These are phyloP conservation scores for Lithobates sylvaticus DNA, from an alignment of 2,797 vertebrate species.

Conservation along the genomic window DNA sequence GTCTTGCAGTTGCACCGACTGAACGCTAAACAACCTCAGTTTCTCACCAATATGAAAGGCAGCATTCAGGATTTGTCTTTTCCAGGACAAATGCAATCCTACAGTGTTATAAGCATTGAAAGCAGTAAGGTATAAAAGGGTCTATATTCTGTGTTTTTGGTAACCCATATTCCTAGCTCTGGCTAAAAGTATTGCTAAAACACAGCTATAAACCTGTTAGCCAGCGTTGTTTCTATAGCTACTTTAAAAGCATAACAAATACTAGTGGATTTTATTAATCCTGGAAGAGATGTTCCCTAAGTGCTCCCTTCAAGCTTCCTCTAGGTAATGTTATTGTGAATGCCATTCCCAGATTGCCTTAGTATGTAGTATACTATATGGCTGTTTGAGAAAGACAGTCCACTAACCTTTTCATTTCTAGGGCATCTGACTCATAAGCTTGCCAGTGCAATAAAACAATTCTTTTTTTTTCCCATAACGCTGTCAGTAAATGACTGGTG, in stretches of 20 bases:
- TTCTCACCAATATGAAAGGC: no score
- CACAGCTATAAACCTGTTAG: not conserved
- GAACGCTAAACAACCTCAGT: no score
- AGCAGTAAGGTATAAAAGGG: not conserved
- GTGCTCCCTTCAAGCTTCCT: not conserved
- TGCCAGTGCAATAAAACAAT: not conserved
- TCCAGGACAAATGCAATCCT: no score
- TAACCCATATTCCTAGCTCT: not conserved
- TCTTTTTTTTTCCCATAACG: not conserved
- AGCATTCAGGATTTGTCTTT: no score
- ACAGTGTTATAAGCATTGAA: not conserved
- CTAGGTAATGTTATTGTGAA: not conserved
- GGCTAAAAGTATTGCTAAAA: not conserved
- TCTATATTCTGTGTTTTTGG: not conserved
- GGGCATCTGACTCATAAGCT: not conserved
- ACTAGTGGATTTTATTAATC: not conserved
- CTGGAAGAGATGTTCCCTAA: not conserved
- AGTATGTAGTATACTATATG: not conserved
- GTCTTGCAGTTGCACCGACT: no score
- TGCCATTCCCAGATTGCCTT: not conserved
- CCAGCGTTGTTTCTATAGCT: not conserved
- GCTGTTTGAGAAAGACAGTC: not conserved
- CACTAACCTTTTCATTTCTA: not conserved
- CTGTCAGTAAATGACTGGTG: not conserved
- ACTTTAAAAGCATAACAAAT: not conserved